Conservation (phyloP, 2,797 vertebrate species). For the Astyanax mexicanus region DNA sequence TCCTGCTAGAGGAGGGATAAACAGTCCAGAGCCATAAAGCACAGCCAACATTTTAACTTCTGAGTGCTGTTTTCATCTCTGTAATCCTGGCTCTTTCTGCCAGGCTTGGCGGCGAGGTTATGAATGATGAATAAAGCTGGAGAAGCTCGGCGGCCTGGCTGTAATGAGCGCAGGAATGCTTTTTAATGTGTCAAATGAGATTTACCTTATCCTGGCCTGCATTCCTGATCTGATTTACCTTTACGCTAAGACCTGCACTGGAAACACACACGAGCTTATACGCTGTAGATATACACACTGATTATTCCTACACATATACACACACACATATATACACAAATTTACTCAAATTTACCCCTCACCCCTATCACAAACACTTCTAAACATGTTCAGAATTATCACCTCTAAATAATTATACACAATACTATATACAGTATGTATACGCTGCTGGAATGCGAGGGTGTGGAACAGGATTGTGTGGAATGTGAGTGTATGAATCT, state of each 20-base stretch:
- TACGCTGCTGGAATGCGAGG: not conserved
- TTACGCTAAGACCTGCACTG: not conserved
- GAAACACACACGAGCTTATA: not conserved
- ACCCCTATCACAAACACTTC: not conserved
- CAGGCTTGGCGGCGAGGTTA: slow-evolving; percentile 38
- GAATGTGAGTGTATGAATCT: no score
- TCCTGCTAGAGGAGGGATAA: not conserved
- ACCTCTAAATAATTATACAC: not conserved
- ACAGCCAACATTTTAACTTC: slow-evolving; percentile 57
- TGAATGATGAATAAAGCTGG: slow-evolving; percentile 70
- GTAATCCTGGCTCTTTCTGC: slow-evolving; percentile 25
- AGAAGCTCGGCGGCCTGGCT: slow-evolving; percentile 52
- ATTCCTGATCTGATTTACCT: slow-evolving; percentile 49
- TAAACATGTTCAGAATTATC: not conserved
- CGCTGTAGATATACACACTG: no score
- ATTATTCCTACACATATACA: not conserved
- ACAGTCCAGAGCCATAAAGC: slow-evolving; percentile 3
- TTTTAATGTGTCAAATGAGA: slow-evolving; percentile 73
- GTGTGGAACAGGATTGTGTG: no score
- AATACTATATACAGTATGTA: no score
- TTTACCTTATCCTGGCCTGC: slow-evolving; percentile 57
- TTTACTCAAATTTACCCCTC: not conserved
- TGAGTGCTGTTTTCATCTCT: slow-evolving; percentile 51
- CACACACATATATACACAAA: not conserved
- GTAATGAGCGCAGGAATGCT: slow-evolving; percentile 53